phyloP scores from a whole-genome alignment of 2,113 vertebrate species.

The Microtus montanus region DNA sequence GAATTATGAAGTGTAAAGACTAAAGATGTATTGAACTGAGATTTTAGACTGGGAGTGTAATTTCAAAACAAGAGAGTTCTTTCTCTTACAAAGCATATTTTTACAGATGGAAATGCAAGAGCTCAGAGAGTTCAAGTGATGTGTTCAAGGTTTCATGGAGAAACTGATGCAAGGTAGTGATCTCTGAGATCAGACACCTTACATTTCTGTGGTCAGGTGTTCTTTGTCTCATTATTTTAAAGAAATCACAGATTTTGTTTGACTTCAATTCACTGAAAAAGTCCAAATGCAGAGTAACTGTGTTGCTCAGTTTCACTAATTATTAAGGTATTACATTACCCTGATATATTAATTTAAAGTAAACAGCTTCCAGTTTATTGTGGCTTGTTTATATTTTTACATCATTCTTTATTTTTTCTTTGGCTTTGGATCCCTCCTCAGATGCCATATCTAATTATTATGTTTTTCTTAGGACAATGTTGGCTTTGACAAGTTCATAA shows the following conservation, averaged over 20 bases:
- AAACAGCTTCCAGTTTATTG: neutral
- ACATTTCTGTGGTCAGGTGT: neutral
- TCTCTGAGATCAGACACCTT: neutral
- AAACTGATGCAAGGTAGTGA: neutral
- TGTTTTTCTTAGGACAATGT: neutral
- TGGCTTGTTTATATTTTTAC: neutral
- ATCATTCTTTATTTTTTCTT: neutral
- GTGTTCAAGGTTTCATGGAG: neutral
- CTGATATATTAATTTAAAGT: constrained; percentile 3
- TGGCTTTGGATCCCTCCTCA: neutral
- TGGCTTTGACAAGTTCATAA: neutral
- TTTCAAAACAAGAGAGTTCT: constrained; percentile 26
- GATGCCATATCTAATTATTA: neutral
- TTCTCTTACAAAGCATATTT: neutral
- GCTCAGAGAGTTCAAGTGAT: neutral
- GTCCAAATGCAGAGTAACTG: neutral
- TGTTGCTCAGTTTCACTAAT: neutral
- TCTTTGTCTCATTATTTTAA: constrained; percentile 3
- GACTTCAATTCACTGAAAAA: neutral
- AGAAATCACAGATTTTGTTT: neutral
- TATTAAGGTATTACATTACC: neutral
- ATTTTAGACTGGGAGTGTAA: constrained; percentile 1
- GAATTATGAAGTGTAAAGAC: neutral
- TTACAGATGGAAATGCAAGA: constrained; percentile 21
- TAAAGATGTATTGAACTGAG: constrained; percentile 41